Conservation (phyloP, 2,113 vertebrate genomes). For the Antidorcas marsupialis region DNA sequence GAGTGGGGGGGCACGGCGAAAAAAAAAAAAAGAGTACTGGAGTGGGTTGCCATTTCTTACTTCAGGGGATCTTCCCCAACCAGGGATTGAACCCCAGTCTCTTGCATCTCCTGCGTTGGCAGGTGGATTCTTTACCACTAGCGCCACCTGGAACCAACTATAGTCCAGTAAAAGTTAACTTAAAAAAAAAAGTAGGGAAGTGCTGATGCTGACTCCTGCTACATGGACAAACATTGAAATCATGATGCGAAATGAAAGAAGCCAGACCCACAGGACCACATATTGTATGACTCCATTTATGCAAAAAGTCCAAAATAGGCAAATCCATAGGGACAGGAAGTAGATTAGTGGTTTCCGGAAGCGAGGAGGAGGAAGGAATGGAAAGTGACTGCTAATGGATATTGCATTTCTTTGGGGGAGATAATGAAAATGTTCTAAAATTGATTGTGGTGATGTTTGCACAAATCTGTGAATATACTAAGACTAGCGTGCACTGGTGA, state of each 20-base stretch:
- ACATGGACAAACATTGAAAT: accelerated
- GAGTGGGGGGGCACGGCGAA: too few species aligned
- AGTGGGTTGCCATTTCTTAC: not conserved
- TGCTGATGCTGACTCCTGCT: not conserved
- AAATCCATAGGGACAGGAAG: not conserved
- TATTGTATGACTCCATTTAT: not conserved
- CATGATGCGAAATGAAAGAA: not conserved
- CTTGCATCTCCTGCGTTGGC: not conserved
- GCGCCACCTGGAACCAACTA: not conserved
- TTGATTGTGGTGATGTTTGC: not conserved
- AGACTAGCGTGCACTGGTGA: not conserved
- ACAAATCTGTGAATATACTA: not conserved
- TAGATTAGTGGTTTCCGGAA: not conserved
- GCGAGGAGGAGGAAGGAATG: not conserved
- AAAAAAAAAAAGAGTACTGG: too few species aligned
- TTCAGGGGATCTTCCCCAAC: not conserved
- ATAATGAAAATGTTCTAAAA: not conserved
- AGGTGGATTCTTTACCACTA: not conserved
- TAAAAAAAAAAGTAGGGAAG: not conserved
- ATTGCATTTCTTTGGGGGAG: not conserved
- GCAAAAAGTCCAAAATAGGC: not conserved
- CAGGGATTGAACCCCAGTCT: not conserved
- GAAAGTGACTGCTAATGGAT: not conserved
- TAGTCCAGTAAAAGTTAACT: not conserved
- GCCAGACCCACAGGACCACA: not conserved